Evolutionary conservation across 2,113 vertebrate genomes (phyloP), one percentile per base, ranked within the genome.

Genomic region (Rhadina sibilatrix): DNA sequence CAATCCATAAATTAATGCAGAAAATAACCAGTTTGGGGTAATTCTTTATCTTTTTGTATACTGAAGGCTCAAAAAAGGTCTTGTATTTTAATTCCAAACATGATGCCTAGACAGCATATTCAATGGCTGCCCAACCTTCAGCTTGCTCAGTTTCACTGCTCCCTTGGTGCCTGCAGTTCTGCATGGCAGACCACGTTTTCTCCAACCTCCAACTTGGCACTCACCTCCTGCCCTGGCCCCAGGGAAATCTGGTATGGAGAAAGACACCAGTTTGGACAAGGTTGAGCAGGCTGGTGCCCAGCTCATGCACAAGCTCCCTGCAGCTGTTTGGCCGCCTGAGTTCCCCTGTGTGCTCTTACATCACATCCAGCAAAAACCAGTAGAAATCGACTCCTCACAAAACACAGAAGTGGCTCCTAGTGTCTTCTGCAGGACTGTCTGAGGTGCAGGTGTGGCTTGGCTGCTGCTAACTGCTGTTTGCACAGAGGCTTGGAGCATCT

Each of bases 121-220:
- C 57, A 47, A 1, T 30, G 31, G 12, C 28, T 66, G 25, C 15
- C 21, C 54, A 80, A 20, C 8, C 33, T 86, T 78, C 50, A 74
- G 1, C 8, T 87, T 70, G 46, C 42, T 90, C 1, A 0, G 2
- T 77, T 76, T 71, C 17, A 20, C 63, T 59, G n/a, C 53, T 76
- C 24, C 27, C 33, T 46, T 69, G 50, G 25, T 81, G 54, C 12
- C 33, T 64, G 54, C 60, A 78, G 44, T 22, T 80, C 68, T 60
- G 33, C 1, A 0, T 18, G 27, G 44, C 3, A 6, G 13, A 35
- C 20, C 33, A 44, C 0, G 0, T 33, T 84, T 95, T 57, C 53
- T 81, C 5, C 59, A 35, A 27, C 20, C 25, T 40, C 40, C 40
- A 40, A 40, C 40, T 40, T 13, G 20, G 30, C n/a, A 50, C 44